These are phyloP conservation scores for Echinops telfairi DNA, from an alignment of 2,113 vertebrate genomes.

Conservation along the genomic window DNA sequence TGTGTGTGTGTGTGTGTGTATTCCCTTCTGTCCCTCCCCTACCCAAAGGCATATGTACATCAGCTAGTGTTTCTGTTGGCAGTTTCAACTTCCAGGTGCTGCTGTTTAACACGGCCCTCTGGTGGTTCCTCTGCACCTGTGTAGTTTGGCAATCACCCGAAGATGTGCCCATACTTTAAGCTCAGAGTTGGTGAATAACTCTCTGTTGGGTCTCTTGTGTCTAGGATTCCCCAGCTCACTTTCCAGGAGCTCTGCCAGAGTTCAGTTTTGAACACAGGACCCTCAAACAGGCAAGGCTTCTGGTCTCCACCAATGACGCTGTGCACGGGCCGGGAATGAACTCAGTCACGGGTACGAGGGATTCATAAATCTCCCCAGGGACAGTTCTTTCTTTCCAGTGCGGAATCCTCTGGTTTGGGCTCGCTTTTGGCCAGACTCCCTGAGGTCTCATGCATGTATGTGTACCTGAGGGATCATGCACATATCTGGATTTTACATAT, in stretches of 20 bases:
- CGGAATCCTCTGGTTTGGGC: neutral
- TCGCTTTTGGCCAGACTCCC: no score
- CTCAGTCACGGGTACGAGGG: neutral
- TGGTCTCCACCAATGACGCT: neutral
- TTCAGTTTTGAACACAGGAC: neutral
- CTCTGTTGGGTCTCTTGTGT: constrained; percentile 3
- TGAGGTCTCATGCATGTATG: no score
- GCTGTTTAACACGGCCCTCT: no score
- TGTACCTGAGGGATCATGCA: neutral
- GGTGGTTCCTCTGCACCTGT: no score
- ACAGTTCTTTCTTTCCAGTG: neutral
- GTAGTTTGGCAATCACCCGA: neutral
- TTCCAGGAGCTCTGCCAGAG: neutral
- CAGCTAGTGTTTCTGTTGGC: no score
- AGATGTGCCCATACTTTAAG: neutral
- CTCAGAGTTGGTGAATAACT: neutral
- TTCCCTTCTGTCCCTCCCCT: no score
- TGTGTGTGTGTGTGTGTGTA: no score
- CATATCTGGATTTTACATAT: neutral
- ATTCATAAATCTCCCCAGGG: neutral
- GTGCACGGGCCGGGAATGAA: neutral
- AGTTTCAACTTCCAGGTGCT: no score
- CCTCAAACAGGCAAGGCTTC: neutral
- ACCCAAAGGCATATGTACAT: no score
- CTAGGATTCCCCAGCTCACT: neutral